Conservation (phyloP, 2,797 vertebrate species). For the Mionectes olivaceus region DNA sequence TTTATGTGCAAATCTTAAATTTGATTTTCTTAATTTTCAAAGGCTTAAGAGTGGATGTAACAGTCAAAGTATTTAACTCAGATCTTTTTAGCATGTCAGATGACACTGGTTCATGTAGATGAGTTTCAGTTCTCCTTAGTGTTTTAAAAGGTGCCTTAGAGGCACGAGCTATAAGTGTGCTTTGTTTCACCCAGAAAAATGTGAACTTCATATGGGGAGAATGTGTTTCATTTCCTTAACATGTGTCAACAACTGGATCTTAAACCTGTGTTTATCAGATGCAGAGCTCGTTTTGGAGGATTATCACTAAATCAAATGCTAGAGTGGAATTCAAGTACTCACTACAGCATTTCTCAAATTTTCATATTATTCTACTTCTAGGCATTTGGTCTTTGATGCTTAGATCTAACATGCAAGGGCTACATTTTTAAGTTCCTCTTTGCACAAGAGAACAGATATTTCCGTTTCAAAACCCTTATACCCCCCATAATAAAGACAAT, state of each 20-base stretch:
- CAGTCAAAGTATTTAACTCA: not conserved
- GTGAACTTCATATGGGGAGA: conserved; percentile 56
- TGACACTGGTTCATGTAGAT: not conserved
- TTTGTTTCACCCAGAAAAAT: conserved; percentile 65
- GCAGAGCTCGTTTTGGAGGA: conserved; percentile 50
- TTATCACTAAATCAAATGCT: conserved; percentile 62
- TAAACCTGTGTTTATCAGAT: conserved; percentile 58
- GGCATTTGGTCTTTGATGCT: conserved; percentile 37
- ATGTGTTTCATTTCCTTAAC: conserved; percentile 72
- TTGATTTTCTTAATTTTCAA: conserved; percentile 26
- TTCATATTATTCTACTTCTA: not conserved
- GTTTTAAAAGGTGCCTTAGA: conserved; percentile 23
- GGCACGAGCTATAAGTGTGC: conserved; percentile 10
- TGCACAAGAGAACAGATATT: not conserved
- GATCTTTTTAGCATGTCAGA: not conserved
- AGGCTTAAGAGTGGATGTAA: not conserved
- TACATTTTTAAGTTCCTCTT: not conserved
- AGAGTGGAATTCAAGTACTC: conserved; percentile 32
- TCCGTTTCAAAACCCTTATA: not conserved
- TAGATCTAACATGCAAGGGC: not conserved
- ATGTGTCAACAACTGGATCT: conserved; percentile 58
- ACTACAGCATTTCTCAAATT: not conserved
- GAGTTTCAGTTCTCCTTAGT: not conserved
- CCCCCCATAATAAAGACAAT: not conserved
- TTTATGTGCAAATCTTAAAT: conserved; percentile 11